These are phyloP conservation scores for Caenorhabditis sulstoni DNA, from an alignment of 2,888 invertebrate genomes.

Conservation along the genomic window DNA sequence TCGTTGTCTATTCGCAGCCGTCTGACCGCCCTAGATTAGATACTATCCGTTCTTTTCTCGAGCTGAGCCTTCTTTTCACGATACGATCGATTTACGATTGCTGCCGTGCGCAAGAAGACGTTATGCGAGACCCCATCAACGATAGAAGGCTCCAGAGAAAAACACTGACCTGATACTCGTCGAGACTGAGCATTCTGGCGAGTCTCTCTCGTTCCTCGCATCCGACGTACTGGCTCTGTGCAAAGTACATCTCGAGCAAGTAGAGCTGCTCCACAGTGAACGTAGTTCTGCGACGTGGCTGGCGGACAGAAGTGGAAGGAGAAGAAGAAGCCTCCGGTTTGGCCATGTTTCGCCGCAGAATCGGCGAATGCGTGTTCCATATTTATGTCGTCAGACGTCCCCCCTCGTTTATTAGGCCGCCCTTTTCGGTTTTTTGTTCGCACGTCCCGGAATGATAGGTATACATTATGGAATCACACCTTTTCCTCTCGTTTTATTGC, in stretches of 20 bases:
- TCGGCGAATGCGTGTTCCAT: constrained; percentile 34
- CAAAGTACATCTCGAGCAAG: constrained; percentile 60
- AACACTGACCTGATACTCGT: constrained; percentile 53
- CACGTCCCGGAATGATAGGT: constrained; percentile 27
- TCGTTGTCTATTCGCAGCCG: too few relatives aligned
- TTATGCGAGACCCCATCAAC: too few relatives aligned
- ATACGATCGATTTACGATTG: too few relatives aligned
- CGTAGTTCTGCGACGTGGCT: constrained; percentile 46
- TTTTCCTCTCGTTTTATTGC: constrained; percentile 28
- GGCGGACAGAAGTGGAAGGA: neutral
- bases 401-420: constrained; percentile 20
- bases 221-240: constrained; percentile 56
- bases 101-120: too few relatives aligned
- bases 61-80: too few relatives aligned
- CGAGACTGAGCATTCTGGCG: constrained; percentile 43
- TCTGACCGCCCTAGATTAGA: too few relatives aligned
- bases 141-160: too few relatives aligned
- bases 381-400: constrained; percentile 36
- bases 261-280: constrained; percentile 61
- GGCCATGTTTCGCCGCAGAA: constrained; percentile 11
- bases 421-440: constrained; percentile 13
- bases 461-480: constrained; percentile 34
- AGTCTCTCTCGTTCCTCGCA: constrained; percentile 47
- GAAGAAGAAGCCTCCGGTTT: constrained; percentile 10
- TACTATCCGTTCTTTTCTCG: too few relatives aligned